Conservation (phyloP, 2,888 invertebrate species). For the Hesperia comma region DNA sequence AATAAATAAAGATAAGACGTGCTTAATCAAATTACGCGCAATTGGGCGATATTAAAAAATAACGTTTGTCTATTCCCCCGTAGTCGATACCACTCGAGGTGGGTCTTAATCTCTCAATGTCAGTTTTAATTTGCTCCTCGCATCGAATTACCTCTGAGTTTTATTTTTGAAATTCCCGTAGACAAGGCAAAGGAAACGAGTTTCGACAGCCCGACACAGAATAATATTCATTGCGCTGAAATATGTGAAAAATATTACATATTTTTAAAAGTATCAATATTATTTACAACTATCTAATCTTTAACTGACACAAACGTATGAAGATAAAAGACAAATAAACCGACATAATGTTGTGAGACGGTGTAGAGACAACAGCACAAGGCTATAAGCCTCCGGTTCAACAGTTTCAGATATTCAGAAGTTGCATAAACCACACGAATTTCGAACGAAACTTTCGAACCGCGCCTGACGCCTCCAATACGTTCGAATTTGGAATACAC, state of each 20-base stretch:
- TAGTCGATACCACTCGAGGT: constrained; percentile 64
- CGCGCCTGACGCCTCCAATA: background rate
- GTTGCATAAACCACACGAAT: constrained; percentile 7
- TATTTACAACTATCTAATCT: background rate
- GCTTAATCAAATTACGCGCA: constrained; percentile 58
- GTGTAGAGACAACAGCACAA: background rate
- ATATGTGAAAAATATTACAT: constrained; percentile 44
- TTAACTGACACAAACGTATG: background rate
- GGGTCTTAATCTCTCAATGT: constrained; percentile 81
- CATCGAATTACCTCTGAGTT: constrained; percentile 80
- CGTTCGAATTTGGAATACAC: constrained; percentile 34
- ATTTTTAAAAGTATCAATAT: constrained; percentile 31
- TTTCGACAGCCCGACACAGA: constrained; percentile 66
- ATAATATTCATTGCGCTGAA: constrained; percentile 56
- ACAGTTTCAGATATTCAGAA: constrained; percentile 4
- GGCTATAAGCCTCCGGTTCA: background rate
- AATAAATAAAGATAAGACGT: constrained; percentile 36
- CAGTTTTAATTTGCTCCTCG: constrained; percentile 79
- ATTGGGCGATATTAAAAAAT: constrained; percentile 51
- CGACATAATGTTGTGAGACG: background rate
- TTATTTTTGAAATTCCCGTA: constrained; percentile 73
- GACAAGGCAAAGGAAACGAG: constrained; percentile 68
- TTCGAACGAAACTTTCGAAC: constrained; percentile 5
- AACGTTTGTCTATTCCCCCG: constrained; percentile 54
- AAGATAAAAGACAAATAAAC: background rate